These are phyloP conservation scores for Emydocephalus ijimae DNA, from an alignment of 2,113 vertebrate genomes.

Conservation along the genomic window DNA sequence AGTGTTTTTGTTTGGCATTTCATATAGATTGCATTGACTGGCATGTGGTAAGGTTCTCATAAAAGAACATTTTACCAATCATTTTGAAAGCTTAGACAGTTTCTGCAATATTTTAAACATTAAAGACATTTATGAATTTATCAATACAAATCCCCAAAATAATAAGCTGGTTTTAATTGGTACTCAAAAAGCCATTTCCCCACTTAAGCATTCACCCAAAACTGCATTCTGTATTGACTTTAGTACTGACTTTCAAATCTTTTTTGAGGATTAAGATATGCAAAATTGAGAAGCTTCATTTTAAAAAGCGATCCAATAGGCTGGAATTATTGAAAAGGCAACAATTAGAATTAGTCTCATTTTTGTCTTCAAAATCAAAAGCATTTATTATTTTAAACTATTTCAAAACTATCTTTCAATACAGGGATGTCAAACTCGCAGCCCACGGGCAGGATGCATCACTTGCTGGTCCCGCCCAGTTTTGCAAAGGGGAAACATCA, in stretches of 20 bases:
- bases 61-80: neutral
- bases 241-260: constrained; percentile 6
- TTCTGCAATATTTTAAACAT: neutral
- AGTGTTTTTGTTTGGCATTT: neutral
- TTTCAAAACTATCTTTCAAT: neutral
- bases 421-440: neutral
- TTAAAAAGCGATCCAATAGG: neutral
- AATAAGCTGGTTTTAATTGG: fast-evolving
- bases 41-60: neutral
- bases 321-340: neutral
- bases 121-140: neutral
- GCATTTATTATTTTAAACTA: neutral
- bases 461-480: no score
- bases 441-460: no score
- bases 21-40: neutral
- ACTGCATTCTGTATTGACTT: neutral
- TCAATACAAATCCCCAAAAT: neutral
- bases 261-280: neutral
- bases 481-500: no score
- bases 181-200: fast-evolving
- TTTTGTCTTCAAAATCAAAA: neutral
- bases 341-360: neutral
- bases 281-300: neutral
- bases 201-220: neutral
- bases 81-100: neutral